Conservation (phyloP, 2,797 vertebrate genomes). For the Onychomys leucogaster region DNA sequence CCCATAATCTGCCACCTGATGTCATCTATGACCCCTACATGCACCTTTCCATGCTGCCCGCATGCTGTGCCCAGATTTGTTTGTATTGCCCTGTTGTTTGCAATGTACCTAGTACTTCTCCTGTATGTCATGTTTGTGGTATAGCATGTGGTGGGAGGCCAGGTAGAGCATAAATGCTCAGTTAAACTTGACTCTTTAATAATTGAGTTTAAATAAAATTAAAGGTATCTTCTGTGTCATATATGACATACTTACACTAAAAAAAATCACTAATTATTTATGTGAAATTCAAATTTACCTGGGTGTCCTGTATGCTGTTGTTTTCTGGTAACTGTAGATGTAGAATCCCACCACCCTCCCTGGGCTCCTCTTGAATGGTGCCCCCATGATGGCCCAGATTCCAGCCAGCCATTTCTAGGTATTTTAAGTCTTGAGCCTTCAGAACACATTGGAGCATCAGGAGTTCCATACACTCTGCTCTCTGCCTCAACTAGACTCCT, state of each 20-base stretch:
- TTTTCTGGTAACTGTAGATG: background rate
- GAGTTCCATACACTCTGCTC: background rate
- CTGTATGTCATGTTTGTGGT: background rate
- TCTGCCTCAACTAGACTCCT: background rate
- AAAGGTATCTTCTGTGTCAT: background rate
- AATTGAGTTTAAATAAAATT: background rate
- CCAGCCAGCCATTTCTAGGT: background rate
- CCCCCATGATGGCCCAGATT: background rate
- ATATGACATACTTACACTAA: background rate
- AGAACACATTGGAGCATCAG: background rate
- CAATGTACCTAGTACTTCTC: background rate
- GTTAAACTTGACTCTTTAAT: slow-evolving; percentile 31
- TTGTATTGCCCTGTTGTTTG: background rate
- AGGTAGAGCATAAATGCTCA: background rate
- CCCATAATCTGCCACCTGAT: background rate
- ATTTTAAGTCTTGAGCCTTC: background rate
- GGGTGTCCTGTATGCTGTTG: background rate
- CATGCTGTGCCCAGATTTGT: background rate
- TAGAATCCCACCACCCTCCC: background rate
- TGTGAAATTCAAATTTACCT: slow-evolving; percentile 41
- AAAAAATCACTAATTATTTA: slow-evolving; percentile 4
- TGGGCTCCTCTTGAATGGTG: background rate
- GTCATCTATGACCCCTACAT: background rate
- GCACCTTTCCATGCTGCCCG: background rate
- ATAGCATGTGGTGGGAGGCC: background rate